A percentile compares a stretch with the other conserved stretches of the same genome.
Evolutionary conservation across 1,140 invertebrate genomes (phyloP).

Genomic region (Andricus grossulariae): DNA sequence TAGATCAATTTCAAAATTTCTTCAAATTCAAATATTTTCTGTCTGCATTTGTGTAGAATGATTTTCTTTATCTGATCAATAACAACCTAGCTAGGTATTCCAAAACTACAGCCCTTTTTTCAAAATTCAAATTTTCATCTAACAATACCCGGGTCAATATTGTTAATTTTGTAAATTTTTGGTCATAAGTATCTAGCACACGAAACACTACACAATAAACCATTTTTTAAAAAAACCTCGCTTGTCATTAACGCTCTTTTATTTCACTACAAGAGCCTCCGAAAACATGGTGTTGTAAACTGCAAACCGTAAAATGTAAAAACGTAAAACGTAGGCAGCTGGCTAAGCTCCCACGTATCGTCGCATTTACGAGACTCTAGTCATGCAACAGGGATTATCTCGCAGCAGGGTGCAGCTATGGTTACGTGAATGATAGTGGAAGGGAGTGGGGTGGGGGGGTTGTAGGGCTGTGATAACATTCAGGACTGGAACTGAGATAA

Average conservation of each 20-base stretch:
- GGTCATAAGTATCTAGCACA: no score
- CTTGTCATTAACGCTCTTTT: neutral
- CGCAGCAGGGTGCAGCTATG: neutral
- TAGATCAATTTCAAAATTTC: no score
- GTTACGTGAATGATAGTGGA: slow-evolving; percentile 10
- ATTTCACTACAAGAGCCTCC: neutral
- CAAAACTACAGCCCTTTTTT: no score
- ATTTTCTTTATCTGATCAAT: no score
- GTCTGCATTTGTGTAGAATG: no score
- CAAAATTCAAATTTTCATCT: no score
- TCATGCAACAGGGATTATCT: slow-evolving; percentile 28
- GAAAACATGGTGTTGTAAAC: neutral
- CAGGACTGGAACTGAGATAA: slow-evolving; percentile 9
- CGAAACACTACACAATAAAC: no score
- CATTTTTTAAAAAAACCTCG: no score
- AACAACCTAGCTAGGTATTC: no score
- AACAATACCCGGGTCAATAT: no score
- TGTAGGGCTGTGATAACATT: slow-evolving; percentile 14
- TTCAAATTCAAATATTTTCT: no score
- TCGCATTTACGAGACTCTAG: slow-evolving; percentile 11
- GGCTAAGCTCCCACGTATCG: slow-evolving; percentile 23
- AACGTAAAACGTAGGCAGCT: neutral
- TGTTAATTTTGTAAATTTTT: no score
- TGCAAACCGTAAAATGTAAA: neutral
- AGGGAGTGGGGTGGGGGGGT: neutral